Percentiles rank a stretch among this genome's conserved stretches.
Evolutionary conservation across 2,113 vertebrate species (phyloP).

Genomic region (Uria aalge): DNA sequence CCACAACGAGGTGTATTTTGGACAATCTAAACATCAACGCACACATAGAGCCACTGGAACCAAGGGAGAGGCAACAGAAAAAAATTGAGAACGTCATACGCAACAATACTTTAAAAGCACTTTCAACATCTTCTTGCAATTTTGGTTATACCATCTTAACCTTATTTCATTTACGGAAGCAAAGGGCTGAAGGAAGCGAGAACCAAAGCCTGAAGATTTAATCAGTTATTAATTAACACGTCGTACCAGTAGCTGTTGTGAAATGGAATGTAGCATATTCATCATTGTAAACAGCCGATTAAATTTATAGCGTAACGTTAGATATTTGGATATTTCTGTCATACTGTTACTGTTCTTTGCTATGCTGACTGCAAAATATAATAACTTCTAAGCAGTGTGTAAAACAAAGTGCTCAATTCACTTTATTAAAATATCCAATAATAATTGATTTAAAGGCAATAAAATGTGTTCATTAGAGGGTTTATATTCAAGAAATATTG

Average conservation of each 20-base stretch:
- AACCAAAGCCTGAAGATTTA: constrained; percentile 36
- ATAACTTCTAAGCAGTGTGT: constrained; percentile 88
- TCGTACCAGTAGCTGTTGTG: constrained; percentile 44
- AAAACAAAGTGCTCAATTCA: constrained; percentile 91
- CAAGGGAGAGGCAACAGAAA: not conserved
- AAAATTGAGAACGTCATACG: not conserved
- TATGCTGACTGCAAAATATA: constrained; percentile 84
- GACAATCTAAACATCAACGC: not conserved
- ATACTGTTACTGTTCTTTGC: constrained; percentile 72
- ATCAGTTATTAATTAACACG: constrained; percentile 63
- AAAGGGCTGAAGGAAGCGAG: not conserved
- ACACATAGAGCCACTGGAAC: not conserved
- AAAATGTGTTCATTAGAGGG: constrained; percentile 99
- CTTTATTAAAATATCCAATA: constrained; percentile 98
- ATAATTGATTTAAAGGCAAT: constrained; percentile 99
- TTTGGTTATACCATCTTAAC: not conserved
- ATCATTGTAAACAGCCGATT: constrained; percentile 66
- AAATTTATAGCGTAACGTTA: constrained; percentile 61
- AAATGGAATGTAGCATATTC: constrained; percentile 53
- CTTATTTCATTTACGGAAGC: not conserved
- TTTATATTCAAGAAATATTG: constrained; percentile 99
- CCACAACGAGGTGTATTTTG: not conserved
- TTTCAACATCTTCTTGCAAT: not conserved
- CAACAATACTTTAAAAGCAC: not conserved
- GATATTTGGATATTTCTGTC: constrained; percentile 73